A percentile compares a stretch with the other conserved stretches of the same genome.
Conservation (phyloP, 2,797 vertebrate species). For the Kryptopterus vitreolus region DNA sequence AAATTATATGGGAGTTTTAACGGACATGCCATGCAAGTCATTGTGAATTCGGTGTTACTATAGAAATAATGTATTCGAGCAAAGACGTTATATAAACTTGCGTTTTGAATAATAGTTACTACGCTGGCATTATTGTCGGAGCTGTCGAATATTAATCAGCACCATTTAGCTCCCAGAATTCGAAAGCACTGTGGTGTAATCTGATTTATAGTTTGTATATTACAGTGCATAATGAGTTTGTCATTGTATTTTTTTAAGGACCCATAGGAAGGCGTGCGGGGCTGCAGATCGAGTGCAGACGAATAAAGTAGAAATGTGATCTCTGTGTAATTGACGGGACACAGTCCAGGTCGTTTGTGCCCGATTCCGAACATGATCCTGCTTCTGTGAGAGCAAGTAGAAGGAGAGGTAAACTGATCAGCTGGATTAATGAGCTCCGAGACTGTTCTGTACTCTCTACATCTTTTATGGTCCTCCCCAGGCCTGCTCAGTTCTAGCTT, state of each 20-base stretch:
- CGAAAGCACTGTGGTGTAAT: constrained; percentile 7
- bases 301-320: constrained; percentile 20
- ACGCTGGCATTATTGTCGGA: neutral
- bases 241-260: neutral
- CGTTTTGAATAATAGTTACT: neutral
- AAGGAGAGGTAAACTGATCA: constrained; percentile 52
- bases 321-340: constrained; percentile 20
- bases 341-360: constrained; percentile 33
- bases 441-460: constrained; percentile 46
- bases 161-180: neutral
- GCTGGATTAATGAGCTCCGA: constrained; percentile 53
- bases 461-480: constrained; percentile 54
- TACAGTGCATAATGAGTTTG: no score
- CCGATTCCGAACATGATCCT: constrained; percentile 40
- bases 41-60: neutral
- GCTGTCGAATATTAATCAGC: neutral
- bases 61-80: neutral
- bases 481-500: constrained; percentile 42
- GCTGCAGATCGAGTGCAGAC: neutral
- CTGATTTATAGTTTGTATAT: constrained; percentile 16
- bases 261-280: neutral
- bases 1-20: neutral
- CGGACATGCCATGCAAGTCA: neutral
- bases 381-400: constrained; percentile 34
- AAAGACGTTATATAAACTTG: neutral